Evolutionary conservation across 1,140 invertebrate species (phyloP), one percentile per base, ranked within the genome.

Genomic region (Drosophila miranda): DNA sequence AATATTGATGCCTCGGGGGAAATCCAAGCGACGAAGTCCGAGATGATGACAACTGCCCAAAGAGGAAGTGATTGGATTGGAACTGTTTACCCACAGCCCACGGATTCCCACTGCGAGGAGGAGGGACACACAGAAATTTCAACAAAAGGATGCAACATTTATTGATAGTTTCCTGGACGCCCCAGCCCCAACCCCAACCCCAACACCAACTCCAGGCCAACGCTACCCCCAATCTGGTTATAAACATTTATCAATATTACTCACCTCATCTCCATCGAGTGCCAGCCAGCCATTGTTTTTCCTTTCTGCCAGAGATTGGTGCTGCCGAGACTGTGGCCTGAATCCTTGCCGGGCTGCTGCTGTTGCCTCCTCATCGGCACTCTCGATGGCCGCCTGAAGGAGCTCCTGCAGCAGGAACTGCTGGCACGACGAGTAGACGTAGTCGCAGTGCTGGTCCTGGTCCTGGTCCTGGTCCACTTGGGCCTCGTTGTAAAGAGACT

Each of bases 401-500:
- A 84, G 51, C 41, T 84, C 80, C 19, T 84, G 72, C 56, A 84
- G 60, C 57, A 84, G 53, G 55, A 84, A 84, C 38, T 84, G 68
- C 64, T 86, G 81, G 74, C 81, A 84, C 61, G 81, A 77, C 73
- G 80, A 68, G 75, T 56, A 86, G 55, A 59, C 52, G 48, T 41
- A 45, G 51, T 45, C 55, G 48, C 41, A 19, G 54, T 30, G 2
- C 8, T 30, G 30, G 8, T 9, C 8, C 8, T 30, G 30, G 8
- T 9, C 0, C 30, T 30, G 30, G 8, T 30, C 30, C 45, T 58
- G 75, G 58, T 78, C 73, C 80, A 52, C 50, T 43, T 67, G 78
- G 68, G 58, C 63, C 61, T 70, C 77, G 74, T 69, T 86, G 71
- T 81, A 86, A 63, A 84, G 59, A 34, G 81, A 84, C 34, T 80